Conservation (phyloP, 2,797 vertebrate genomes). For the Phataginus tricuspis region DNA sequence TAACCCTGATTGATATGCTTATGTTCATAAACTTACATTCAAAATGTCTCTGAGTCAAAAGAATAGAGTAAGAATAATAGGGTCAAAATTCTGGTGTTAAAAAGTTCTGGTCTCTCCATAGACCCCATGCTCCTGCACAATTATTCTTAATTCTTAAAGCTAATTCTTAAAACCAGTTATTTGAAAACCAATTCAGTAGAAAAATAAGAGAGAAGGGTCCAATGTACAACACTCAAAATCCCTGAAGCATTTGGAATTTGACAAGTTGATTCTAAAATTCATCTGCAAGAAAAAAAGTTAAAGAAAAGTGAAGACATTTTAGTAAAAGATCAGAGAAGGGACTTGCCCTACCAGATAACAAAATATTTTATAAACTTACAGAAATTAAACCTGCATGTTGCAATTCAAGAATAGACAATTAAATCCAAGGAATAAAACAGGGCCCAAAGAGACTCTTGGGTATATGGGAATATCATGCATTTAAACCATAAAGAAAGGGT, state of each 20-base stretch:
- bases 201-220: not conserved
- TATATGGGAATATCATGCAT: not conserved
- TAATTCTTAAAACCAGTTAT: not conserved
- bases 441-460: not conserved
- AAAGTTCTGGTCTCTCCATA: not conserved
- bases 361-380: not conserved
- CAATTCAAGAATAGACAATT: not conserved
- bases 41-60: not conserved
- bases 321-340: not conserved
- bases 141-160: not conserved
- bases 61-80: not conserved
- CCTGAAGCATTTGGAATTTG: not conserved
- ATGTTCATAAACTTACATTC: not conserved
- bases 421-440: not conserved
- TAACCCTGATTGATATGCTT: not conserved
- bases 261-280: not conserved
- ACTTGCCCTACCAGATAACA: not conserved
- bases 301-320: not conserved
- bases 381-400: not conserved
- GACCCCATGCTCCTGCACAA: not conserved
- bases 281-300: not conserved
- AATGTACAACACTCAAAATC: not conserved
- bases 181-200: not conserved
- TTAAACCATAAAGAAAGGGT: not conserved
- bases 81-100: not conserved